Evolutionary conservation across 2,888 invertebrate species (phyloP).

Genomic region (Chalcis sispes): DNA sequence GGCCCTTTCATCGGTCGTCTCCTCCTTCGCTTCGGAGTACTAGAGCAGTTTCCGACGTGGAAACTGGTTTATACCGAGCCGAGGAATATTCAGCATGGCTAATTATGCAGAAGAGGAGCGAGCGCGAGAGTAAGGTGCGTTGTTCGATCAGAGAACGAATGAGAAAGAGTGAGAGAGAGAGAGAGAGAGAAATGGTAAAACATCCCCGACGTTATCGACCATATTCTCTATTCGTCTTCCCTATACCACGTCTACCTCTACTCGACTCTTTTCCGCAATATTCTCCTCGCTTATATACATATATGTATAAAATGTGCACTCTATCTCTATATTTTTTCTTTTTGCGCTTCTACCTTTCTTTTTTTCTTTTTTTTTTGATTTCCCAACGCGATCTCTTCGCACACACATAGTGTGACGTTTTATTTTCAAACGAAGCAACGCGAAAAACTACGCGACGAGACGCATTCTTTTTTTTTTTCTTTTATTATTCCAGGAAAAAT

Average conservation of each 20-base stretch:
- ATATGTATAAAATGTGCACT: too few species aligned
- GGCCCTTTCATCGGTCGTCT: slow-evolving; percentile 9
- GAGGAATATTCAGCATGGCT: slow-evolving; percentile 41
- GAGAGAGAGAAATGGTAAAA: too few species aligned
- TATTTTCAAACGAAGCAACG: not conserved
- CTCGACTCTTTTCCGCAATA: slow-evolving; percentile 8
- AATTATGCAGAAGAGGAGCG: slow-evolving; percentile 56
- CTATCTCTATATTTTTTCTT: too few species aligned
- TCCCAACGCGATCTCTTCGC: too few species aligned
- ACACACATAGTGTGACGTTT: too few species aligned
- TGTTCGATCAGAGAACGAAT: not conserved
- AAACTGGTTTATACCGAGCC: slow-evolving; percentile 34
- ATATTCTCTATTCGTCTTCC: slow-evolving; percentile 9
- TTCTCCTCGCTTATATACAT: not conserved
- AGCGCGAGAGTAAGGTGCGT: not conserved
- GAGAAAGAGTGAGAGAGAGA: not conserved
- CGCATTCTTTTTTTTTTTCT: too few species aligned
- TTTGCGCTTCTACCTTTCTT: not conserved
- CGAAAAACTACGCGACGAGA: too few species aligned
- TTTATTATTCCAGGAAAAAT: not conserved
- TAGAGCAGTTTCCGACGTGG: slow-evolving; percentile 35
- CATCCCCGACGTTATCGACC: slow-evolving; percentile 43
- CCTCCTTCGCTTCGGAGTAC: not conserved
- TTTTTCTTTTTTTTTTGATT: not conserved
- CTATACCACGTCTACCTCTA: not conserved